A percentile compares a stretch with the other conserved stretches of the same genome.
These are phyloP conservation scores for Lumbricus terrestris DNA, from an alignment of 2,888 invertebrate species.

Conservation along the genomic window DNA sequence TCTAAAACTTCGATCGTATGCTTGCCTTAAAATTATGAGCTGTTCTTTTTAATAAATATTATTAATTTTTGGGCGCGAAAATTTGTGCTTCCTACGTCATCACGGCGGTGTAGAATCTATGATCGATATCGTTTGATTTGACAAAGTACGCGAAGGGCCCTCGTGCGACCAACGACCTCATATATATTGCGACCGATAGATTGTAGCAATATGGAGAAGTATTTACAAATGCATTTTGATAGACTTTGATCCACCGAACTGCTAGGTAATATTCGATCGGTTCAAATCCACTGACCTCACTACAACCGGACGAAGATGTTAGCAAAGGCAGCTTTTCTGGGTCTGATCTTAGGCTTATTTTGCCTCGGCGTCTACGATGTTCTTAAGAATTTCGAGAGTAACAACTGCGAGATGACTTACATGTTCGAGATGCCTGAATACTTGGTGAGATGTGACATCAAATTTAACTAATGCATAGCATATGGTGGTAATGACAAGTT, in stretches of 20 bases:
- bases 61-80: too few species aligned
- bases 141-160: not conserved
- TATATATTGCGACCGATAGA: too few species aligned
- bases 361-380: slow-evolving; percentile 70
- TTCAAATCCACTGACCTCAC: not conserved
- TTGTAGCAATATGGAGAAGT: not conserved
- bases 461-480: not conserved
- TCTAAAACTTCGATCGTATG: too few species aligned
- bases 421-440: slow-evolving; percentile 92
- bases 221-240: not conserved
- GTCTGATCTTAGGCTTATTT: slow-evolving; percentile 22
- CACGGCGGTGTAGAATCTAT: not conserved
- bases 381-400: slow-evolving; percentile 71
- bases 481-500: not conserved
- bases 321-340: not conserved
- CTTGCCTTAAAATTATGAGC: too few species aligned
- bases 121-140: not conserved
- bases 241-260: not conserved
- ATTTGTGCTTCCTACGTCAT: not conserved
- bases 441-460: slow-evolving; percentile 73
- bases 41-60: too few species aligned
- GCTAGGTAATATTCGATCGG: not conserved
- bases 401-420: slow-evolving; percentile 90
- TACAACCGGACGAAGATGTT: not conserved
- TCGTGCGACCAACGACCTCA: not conserved